These are phyloP conservation scores for Pteronotus mesoamericanus DNA, from an alignment of 2,797 vertebrate genomes.

Conservation along the genomic window DNA sequence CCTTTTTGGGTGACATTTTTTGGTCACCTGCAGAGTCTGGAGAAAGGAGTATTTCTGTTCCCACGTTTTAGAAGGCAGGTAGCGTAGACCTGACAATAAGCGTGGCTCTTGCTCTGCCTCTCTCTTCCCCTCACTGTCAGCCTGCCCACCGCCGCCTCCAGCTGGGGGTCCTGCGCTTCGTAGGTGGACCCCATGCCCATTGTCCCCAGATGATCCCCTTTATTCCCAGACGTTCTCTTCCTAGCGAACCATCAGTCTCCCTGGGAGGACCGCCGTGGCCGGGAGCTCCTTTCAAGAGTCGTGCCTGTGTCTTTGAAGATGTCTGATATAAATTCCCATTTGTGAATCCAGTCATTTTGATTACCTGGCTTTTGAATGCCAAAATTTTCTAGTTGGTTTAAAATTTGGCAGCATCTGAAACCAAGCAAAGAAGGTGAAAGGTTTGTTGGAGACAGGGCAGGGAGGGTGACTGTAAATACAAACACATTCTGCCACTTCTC, in stretches of 20 bases:
- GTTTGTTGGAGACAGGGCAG: background rate
- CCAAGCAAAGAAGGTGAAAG: background rate
- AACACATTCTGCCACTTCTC: background rate
- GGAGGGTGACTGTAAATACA: background rate
- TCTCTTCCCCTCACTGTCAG: too few species aligned
- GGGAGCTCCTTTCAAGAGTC: background rate
- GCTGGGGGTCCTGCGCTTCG: background rate
- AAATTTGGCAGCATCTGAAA: background rate
- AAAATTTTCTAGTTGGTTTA: background rate
- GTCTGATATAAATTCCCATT: background rate
- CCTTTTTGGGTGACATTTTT: background rate
- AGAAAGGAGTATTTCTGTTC: slow-evolving; percentile 61
- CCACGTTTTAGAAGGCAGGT: slow-evolving; percentile 33
- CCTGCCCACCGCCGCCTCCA: background rate
- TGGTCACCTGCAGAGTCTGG: slow-evolving; percentile 56
- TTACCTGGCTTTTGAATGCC: background rate
- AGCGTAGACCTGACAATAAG: slow-evolving; percentile 16
- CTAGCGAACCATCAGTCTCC: background rate
- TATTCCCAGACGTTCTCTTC: background rate
- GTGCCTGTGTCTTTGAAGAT: background rate
- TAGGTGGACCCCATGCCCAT: background rate
- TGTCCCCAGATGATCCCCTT: background rate
- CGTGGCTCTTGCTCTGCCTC: background rate
- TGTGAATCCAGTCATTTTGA: background rate
- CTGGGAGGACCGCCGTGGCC: background rate